A percentile compares a stretch with the other conserved stretches of the same genome.
phyloP scores from a whole-genome alignment of 2,888 invertebrate genomes.

The Lottia gigantea region DNA sequence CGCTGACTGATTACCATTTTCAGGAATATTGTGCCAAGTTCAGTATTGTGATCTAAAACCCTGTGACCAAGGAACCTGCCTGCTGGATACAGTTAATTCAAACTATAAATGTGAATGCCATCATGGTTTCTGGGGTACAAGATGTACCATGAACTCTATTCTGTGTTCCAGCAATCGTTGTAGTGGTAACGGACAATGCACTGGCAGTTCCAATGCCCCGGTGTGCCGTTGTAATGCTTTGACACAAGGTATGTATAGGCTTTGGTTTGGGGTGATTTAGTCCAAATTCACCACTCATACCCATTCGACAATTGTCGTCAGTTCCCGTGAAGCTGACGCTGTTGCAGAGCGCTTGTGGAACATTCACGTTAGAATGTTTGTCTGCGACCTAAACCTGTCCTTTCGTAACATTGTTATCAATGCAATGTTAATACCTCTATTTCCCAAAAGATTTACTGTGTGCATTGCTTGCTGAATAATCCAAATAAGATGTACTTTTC shows the following conservation, averaged over 20 bases:
- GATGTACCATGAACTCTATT: conserved; percentile 74
- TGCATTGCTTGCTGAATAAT: no score
- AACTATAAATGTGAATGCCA: conserved; percentile 77
- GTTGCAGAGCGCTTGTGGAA: no score
- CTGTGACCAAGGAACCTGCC: conserved; percentile 77
- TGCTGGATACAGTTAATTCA: conserved; percentile 67
- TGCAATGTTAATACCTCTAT: no score
- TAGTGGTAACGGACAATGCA: conserved; percentile 77
- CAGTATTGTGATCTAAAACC: conserved; percentile 79
- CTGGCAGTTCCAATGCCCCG: conserved; percentile 70
- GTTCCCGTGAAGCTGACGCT: no score
- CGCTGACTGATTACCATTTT: conserved; percentile 18
- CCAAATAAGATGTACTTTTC: no score
- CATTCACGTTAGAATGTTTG: no score
- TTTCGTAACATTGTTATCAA: no score
- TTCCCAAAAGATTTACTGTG: no score
- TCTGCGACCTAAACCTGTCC: no score
- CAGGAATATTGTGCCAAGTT: conserved; percentile 81
- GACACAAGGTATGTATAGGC: conserved; percentile 74
- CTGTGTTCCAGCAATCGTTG: conserved; percentile 33
- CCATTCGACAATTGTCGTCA: no score
- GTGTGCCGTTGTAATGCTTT: conserved; percentile 81
- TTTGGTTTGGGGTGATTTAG: no score
- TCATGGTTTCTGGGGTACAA: conserved; percentile 75
- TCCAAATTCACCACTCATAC: no score